Evolutionary conservation across 2,888 invertebrate genomes (phyloP).

Genomic region (Venustoraphidia nigricollis): DNA sequence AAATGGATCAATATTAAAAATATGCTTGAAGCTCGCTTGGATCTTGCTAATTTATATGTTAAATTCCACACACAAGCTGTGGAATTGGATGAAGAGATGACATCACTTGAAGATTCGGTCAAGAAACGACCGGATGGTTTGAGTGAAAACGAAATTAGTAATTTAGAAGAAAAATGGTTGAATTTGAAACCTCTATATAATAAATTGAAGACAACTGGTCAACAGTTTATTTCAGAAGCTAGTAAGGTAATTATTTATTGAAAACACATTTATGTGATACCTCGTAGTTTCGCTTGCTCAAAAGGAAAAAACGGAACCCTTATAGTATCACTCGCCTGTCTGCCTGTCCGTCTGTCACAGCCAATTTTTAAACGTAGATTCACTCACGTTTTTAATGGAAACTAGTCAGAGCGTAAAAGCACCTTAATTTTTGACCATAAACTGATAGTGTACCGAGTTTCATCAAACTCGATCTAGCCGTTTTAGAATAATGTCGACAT

Average conservation of each 20-base stretch:
- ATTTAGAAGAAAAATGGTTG: constrained; percentile 47
- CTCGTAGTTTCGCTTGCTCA: too few relatives aligned
- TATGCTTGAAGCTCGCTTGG: constrained; percentile 44
- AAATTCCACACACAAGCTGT: constrained; percentile 57
- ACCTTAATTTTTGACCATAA: too few relatives aligned
- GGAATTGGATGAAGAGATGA: constrained; percentile 46
- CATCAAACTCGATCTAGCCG: not conserved
- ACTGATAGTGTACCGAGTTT: too few relatives aligned
- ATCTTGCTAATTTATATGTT: constrained; percentile 48
- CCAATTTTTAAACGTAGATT: too few relatives aligned
- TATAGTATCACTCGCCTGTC: too few relatives aligned
- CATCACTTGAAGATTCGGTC: constrained; percentile 43
- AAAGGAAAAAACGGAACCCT: too few relatives aligned
- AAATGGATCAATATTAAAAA: constrained; percentile 47
- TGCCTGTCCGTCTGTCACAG: too few relatives aligned
- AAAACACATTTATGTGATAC: not conserved
- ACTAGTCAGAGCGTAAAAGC: too few relatives aligned
- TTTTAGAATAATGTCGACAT: not conserved
- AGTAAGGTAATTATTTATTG: constrained; percentile 30
- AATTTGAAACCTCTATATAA: constrained; percentile 44
- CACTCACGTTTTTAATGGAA: too few relatives aligned
- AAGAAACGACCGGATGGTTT: constrained; percentile 32
- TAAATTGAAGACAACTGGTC: constrained; percentile 49
- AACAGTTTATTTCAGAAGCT: constrained; percentile 47
- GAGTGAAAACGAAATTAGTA: constrained; percentile 32